Base-by-base conservation (phyloP, 2,113 vertebrate species). In the Calidris pugnax region DNA sequence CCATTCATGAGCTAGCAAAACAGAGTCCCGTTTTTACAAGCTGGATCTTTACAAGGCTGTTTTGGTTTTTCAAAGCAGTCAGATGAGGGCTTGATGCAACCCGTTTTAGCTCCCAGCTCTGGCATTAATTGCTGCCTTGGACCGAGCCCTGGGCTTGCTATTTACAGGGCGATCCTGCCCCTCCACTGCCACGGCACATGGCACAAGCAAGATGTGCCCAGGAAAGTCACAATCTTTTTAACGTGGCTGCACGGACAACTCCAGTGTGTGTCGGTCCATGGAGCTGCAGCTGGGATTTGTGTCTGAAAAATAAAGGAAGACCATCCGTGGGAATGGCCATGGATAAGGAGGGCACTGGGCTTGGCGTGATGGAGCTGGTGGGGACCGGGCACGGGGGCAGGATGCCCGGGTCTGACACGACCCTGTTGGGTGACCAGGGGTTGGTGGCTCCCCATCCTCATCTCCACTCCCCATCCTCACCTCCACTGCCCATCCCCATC, bases 211-310 rank as follows among this genome's bases (percentile, higher is more conserved):
- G 15, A 28, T 1, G 7, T 3, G 33, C 5, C 10, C 64, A 14
- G 60, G n/a, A 14, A 17, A 7, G 17, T 15, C 37, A 0, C 1
- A 0, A 0, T 21, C 75, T n/a, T 37, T 9, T 10, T n/a, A 1
- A 8, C 0, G 7, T 3, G 23, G 33, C 48, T 51, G n/a, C 57
- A 12, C 17, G 1, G 2, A 5, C 6, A 4, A 3, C 37, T 8
- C 45, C 62, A 7, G n/a, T 0, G 5, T 8, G 21, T 6, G 5
- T 2, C 1, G 0, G 53, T 45, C 10, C 47, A 1, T 0, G 2
- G 73, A 12, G 24, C 19, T 5, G 6, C 15, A 11, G 30, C 28
- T 28, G 57, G 30, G 2, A 5, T 41, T 6, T 43, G 75, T 14
- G 37, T 7, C 37, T 26, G 37, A 26, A 12, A 43, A 48, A 33